Evolutionary conservation across 2,888 invertebrate genomes (phyloP), one percentile per base, ranked within the genome.

Genomic region (Idaea straminata): DNA sequence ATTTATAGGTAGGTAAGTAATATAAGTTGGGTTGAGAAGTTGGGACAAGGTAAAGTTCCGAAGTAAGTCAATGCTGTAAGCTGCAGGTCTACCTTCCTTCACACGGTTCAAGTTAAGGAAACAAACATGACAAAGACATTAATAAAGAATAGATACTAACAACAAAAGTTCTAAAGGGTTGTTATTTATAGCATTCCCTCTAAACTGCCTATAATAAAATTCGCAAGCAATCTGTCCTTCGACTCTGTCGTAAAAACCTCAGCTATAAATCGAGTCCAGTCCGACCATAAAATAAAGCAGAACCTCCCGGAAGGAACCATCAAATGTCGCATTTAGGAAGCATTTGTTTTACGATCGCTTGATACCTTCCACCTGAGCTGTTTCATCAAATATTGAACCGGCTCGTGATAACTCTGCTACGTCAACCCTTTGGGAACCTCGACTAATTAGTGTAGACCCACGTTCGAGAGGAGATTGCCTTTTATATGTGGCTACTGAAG

Each of bases 301-400:
- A 47, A 13, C 47, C 47, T 47, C 47, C 47, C 47, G 47, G 10
- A 47, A 47, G 47, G 47, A 47, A 47, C 47, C 13, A 47, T 47
- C 47, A 47, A 47, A 47, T 10, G 13, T 36, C 36, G 36, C 10
- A 36, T 47, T 47, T 47, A 47, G 47, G 47, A 47, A 47, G 47
- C 47, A 47, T 47, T 47, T 10, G 47, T 59, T 59, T 59, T 59
- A 59, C 58, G 16, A 59, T 6, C 15, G 15, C 15, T 59, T 16
- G 58, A 6, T 15, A 15, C 6, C 58, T 59, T 59, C 16, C 58
- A 16, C 58, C 15, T 59, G 47, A 47, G 47, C 47, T 47, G 34
- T 10, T 59, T 62, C 68, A 74, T 78, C 63, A 74, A 77, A 76
- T 73, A 79, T 78, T 77, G 69, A 74, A 64, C 71, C 59, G 13